phyloP scores from a whole-genome alignment of 2,888 invertebrate genomes.

The Dendrolimus pini region DNA sequence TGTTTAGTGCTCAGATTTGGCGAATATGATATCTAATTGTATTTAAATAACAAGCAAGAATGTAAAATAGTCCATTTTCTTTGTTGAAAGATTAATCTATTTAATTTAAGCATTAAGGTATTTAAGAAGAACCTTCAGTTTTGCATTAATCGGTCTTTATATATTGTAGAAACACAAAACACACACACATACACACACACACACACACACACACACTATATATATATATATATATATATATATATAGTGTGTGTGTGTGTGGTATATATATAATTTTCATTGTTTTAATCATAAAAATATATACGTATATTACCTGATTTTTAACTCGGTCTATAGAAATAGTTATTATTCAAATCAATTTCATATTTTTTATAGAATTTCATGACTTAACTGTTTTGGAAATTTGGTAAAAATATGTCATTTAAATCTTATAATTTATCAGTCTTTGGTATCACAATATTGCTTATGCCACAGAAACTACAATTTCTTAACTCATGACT shows the following conservation, averaged over 20 bases:
- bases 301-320: too few species aligned
- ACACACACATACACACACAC: too few species aligned
- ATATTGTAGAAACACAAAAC: too few species aligned
- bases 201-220: too few species aligned
- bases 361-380: neutral
- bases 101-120: too few species aligned
- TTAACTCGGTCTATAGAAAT: neutral
- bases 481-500: neutral
- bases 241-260: too few species aligned
- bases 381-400: neutral
- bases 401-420: neutral
- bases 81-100: too few species aligned
- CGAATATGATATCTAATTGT: neutral
- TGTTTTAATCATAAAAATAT: too few species aligned
- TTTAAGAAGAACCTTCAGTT: too few species aligned
- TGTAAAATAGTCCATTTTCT: neutral
- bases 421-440: neutral
- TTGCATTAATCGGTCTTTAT: too few species aligned
- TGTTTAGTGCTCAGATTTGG: neutral
- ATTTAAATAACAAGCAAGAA: neutral
- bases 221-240: too few species aligned
- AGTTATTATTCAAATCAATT: slow-evolving; percentile 4
- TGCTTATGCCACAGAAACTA: neutral
- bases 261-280: too few species aligned
- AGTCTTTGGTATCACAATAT: neutral